These are phyloP conservation scores for Gavialis gangeticus DNA, from an alignment of 2,113 vertebrate genomes.

Conservation along the genomic window DNA sequence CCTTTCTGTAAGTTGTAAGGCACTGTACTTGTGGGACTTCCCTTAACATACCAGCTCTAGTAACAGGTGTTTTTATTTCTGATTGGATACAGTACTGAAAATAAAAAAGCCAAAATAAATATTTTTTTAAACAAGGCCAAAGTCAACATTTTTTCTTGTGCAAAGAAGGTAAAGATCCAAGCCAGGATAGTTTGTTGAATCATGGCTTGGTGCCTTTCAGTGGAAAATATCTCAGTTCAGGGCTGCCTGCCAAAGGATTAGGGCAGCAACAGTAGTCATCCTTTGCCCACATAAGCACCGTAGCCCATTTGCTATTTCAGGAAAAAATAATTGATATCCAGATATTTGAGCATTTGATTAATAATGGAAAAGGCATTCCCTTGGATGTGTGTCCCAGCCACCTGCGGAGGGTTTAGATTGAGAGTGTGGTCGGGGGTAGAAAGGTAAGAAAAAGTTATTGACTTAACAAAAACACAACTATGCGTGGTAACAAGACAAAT, in stretches of 20 bases:
- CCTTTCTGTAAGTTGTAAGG: slow-evolving; percentile 34
- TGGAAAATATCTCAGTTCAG: background rate
- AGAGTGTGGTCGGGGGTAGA: too few species aligned
- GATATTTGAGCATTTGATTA: background rate
- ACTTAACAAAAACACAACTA: too few species aligned
- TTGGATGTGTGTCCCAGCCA: background rate
- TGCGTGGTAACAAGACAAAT: too few species aligned
- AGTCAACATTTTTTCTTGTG: background rate
- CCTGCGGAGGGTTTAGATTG: too few species aligned
- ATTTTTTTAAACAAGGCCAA: background rate
- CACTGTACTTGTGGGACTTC: slow-evolving; percentile 10
- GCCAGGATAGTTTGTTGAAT: background rate
- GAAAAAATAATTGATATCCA: background rate
- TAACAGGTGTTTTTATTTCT: slow-evolving; percentile 28
- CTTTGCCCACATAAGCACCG: background rate
- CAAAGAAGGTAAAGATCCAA: background rate
- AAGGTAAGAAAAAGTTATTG: too few species aligned
- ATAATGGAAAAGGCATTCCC: background rate
- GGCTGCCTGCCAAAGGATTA: background rate
- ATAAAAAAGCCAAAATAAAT: background rate
- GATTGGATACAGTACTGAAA: background rate
- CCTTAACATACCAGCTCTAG: background rate
- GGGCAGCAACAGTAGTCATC: background rate
- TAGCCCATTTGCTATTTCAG: background rate
- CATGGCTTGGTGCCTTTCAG: background rate